Percentiles rank a stretch among this genome's conserved stretches.
phyloP scores from a whole-genome alignment of 2,797 vertebrate genomes.

The Cyprinodon diabolis region DNA sequence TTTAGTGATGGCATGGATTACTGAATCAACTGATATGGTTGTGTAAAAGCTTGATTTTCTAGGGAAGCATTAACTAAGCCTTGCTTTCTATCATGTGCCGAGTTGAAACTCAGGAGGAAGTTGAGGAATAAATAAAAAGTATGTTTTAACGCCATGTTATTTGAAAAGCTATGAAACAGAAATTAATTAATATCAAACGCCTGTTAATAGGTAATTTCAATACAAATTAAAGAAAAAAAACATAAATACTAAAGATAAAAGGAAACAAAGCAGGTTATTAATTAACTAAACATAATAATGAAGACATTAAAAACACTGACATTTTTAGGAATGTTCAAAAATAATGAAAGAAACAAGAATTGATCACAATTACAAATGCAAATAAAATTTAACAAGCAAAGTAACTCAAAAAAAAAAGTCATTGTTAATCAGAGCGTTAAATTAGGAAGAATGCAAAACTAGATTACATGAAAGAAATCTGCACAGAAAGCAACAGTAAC shows the following conservation, averaged over 20 bases:
- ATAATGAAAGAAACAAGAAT: too few relatives aligned
- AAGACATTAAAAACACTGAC: too few relatives aligned
- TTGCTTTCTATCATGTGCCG: conserved; percentile 10
- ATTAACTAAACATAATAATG: neutral
- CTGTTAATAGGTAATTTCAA: neutral
- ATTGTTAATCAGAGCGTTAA: too few relatives aligned
- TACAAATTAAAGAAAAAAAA: too few relatives aligned
- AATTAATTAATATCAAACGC: neutral
- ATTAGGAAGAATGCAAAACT: too few relatives aligned
- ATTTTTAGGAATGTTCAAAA: too few relatives aligned
- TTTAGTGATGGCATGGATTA: conserved; percentile 55
- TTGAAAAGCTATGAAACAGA: neutral
- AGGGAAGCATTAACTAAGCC: conserved; percentile 16
- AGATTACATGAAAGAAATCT: too few relatives aligned
- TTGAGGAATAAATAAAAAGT: neutral
- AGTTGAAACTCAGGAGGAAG: neutral
- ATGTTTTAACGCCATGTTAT: neutral
- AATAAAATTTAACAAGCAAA: too few relatives aligned
- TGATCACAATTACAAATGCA: too few relatives aligned
- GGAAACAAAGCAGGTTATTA: neutral
- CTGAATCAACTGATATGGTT: conserved; percentile 33
- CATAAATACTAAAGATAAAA: too few relatives aligned
- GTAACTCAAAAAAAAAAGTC: too few relatives aligned
- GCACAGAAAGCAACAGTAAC: too few relatives aligned
- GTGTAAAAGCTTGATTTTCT: conserved; percentile 52